phyloP scores from a whole-genome alignment of 2,888 invertebrate genomes.

The Apotomis capreana region DNA sequence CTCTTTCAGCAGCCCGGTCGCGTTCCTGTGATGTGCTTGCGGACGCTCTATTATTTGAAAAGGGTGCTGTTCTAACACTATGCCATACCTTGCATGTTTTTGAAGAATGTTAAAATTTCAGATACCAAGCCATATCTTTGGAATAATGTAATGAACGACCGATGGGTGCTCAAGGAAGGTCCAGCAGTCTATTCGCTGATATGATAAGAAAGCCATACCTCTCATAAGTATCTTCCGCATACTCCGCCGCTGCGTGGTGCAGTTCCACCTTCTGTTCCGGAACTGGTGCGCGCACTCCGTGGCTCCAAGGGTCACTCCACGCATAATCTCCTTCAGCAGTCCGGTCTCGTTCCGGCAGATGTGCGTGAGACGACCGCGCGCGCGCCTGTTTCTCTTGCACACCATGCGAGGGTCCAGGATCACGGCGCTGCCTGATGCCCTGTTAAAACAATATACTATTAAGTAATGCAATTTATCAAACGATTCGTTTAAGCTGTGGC shows the following conservation, averaged over 20 bases:
- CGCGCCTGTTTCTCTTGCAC: constrained; percentile 92
- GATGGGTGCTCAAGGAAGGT: too few species aligned
- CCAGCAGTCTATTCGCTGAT: background rate
- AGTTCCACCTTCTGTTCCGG: constrained; percentile 93
- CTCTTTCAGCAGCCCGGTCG: constrained; percentile 90
- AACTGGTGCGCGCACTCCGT: constrained; percentile 95
- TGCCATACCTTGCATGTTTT: too few species aligned
- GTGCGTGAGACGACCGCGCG: constrained; percentile 90
- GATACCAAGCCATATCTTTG: too few species aligned
- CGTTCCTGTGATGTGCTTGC: constrained; percentile 85
- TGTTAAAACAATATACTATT: constrained; percentile 57
- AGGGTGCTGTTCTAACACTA: too few species aligned
- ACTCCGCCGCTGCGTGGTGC: constrained; percentile 90
- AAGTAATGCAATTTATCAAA: too few species aligned
- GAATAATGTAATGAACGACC: too few species aligned
- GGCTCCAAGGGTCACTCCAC: constrained; percentile 92
- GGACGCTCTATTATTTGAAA: too few species aligned
- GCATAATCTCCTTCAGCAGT: constrained; percentile 91
- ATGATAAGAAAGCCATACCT: constrained; percentile 83
- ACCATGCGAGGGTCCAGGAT: constrained; percentile 94
- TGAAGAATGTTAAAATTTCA: too few species aligned
- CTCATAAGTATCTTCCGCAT: constrained; percentile 92
- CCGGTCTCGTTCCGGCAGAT: constrained; percentile 92
- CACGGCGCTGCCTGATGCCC: constrained; percentile 93
- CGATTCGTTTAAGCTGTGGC: too few species aligned